These are phyloP conservation scores for Struthio camelus DNA, from an alignment of 2,113 vertebrate genomes.

Conservation along the genomic window DNA sequence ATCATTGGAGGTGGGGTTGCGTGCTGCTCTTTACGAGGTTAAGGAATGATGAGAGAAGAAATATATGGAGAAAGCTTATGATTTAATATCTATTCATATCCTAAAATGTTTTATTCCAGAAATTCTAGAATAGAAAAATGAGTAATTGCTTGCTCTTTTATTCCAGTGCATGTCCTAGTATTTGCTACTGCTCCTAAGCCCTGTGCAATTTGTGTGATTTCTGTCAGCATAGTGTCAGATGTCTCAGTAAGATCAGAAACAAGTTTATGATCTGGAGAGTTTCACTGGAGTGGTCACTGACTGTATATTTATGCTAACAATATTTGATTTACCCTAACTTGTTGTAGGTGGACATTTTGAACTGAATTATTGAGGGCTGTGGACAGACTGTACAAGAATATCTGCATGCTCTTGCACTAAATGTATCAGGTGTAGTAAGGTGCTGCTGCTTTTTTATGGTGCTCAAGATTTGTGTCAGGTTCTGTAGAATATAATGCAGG, in stretches of 20 bases:
- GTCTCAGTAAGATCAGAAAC: background rate
- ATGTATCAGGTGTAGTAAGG: background rate
- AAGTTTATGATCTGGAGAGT: background rate
- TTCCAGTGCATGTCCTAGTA: fast-evolving
- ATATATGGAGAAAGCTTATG: background rate
- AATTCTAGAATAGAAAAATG: background rate
- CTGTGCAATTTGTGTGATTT: background rate
- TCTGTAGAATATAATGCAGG: background rate
- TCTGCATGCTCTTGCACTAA: background rate
- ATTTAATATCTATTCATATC: background rate
- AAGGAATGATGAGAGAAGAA: background rate
- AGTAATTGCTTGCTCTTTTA: background rate
- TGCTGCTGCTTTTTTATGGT: background rate
- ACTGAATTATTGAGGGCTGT: background rate
- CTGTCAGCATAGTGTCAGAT: background rate
- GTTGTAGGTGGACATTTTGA: background rate
- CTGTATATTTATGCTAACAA: background rate
- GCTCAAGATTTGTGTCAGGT: background rate
- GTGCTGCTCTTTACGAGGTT: background rate
- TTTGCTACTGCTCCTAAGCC: background rate
- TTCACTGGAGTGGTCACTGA: background rate
- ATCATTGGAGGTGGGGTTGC: background rate
- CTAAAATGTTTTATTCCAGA: background rate
- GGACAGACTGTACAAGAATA: background rate
- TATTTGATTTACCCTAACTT: background rate